A percentile compares a stretch with the other conserved stretches of the same genome.
phyloP scores from a whole-genome alignment of 2,797 vertebrate species.

The Micromesistius poutassou region DNA sequence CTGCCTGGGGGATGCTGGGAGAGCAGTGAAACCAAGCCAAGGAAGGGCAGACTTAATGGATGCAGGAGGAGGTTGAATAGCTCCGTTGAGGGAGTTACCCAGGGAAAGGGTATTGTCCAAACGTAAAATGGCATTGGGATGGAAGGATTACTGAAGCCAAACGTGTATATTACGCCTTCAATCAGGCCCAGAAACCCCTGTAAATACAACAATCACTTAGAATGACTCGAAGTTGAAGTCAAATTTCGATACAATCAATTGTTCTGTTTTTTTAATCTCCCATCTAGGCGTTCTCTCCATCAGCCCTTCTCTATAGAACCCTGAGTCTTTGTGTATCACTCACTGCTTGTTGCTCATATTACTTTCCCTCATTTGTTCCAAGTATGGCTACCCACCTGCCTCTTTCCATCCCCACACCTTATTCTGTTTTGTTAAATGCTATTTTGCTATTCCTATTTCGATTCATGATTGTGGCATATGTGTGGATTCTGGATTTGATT shows the following conservation, averaged over 20 bases:
- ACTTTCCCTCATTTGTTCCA: neutral
- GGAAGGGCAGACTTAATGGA: slow-evolving; percentile 19
- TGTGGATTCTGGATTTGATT: neutral
- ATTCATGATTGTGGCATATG: neutral
- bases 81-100: neutral
- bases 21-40: slow-evolving; percentile 19
- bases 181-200: neutral
- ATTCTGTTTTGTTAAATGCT: neutral
- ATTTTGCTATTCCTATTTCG: neutral
- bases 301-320: neutral
- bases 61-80: slow-evolving; percentile 13
- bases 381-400: neutral
- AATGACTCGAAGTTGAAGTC: neutral
- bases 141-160: neutral
- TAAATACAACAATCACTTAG: neutral
- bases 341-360: neutral
- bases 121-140: neutral
- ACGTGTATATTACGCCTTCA: neutral
- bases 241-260: neutral
- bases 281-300: neutral
- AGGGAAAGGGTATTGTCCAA: neutral
- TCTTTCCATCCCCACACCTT: neutral
- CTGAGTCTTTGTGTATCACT: neutral
- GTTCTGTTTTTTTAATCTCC: neutral
- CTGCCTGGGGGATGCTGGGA: slow-evolving; percentile 14